A percentile compares a stretch with the other conserved stretches of the same genome.
phyloP scores from a whole-genome alignment of 2,113 vertebrate genomes.

The Chloropsis cyanopogon region DNA sequence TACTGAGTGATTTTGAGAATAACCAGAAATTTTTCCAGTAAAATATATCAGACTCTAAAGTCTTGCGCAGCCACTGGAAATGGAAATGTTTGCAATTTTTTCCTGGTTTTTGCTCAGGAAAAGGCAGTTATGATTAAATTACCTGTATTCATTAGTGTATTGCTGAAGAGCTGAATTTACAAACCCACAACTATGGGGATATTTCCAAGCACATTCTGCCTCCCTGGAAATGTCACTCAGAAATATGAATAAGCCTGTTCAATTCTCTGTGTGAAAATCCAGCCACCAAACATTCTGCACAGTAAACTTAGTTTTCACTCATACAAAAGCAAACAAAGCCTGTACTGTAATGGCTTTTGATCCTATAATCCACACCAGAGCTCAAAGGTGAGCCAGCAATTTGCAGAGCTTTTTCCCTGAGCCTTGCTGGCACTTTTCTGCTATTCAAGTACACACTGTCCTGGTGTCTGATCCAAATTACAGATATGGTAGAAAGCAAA shows the following conservation, averaged over 20 bases:
- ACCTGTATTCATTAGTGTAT: neutral
- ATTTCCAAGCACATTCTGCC: neutral
- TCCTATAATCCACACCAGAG: conserved; percentile 56
- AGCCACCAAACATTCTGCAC: neutral
- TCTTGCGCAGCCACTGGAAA: neutral
- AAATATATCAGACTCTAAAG: neutral
- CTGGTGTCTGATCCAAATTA: neutral
- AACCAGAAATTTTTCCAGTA: neutral
- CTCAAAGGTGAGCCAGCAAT: conserved; percentile 62
- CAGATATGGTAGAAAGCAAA: neutral
- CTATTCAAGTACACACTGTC: neutral
- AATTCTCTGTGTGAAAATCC: neutral
- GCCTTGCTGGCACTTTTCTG: conserved; percentile 21
- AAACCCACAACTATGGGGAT: neutral
- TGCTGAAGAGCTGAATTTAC: neutral
- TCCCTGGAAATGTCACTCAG: neutral
- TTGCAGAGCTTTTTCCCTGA: conserved; percentile 56
- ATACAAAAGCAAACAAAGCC: conserved; percentile 46
- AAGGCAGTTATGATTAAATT: neutral
- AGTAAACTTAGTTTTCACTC: conserved; percentile 53
- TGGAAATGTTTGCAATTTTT: neutral
- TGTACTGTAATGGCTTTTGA: conserved; percentile 65
- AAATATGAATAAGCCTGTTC: neutral
- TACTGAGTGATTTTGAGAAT: neutral
- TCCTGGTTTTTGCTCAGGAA: neutral